Evolutionary conservation across 2,888 invertebrate species (phyloP), one percentile per base, ranked within the genome.

Genomic region (Slavum lentiscoides): DNA sequence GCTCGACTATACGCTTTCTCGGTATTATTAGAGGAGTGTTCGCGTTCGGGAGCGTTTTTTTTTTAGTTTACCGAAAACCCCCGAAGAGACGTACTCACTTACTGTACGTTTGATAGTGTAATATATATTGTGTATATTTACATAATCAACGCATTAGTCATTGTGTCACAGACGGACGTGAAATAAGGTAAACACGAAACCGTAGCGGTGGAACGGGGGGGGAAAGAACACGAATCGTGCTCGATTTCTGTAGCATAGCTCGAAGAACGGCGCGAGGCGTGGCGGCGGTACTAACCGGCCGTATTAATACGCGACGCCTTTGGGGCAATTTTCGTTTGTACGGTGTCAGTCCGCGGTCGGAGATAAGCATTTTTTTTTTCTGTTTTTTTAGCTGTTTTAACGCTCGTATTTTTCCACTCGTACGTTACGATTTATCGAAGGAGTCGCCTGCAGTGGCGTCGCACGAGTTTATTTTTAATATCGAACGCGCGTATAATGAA

Each of bases 111-210:
- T 30, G 4, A 30, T 30, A 30, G 61, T 19, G 30, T 1, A 19
- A 30, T 30, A 30, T 30, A 30, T 30, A 30, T 30, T 30, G 30
- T 23, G 43, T 11, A 61, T 21, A 19, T 80, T 72, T 80, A 72
- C 80, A 80, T 72, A 72, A 64, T 55, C 80, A 72, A 72, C 70
- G 21, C 80, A 80, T 80, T 80, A 80, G 80, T 80, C 80, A 80
- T 80, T 80, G 80, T 80, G 80, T 80, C 64, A 72, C 80, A 66
- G 66, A 64, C 80, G 80, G 70, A 72, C 66, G 80, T 64, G 80
- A 72, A 72, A 72, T 80, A 64, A 80, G 80, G 80, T 72, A 72
- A 80, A 80, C 80, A 77, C 77, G 69, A 77, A 77, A 77, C 75
- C 67, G n/a, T n/a, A n/a, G n/a, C n/a, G n/a, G n/a, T n/a, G 59